Evolutionary conservation across 1,140 invertebrate genomes (phyloP), one percentile per base, ranked within the genome.

Genomic region (Listronotus bonariensis): DNA sequence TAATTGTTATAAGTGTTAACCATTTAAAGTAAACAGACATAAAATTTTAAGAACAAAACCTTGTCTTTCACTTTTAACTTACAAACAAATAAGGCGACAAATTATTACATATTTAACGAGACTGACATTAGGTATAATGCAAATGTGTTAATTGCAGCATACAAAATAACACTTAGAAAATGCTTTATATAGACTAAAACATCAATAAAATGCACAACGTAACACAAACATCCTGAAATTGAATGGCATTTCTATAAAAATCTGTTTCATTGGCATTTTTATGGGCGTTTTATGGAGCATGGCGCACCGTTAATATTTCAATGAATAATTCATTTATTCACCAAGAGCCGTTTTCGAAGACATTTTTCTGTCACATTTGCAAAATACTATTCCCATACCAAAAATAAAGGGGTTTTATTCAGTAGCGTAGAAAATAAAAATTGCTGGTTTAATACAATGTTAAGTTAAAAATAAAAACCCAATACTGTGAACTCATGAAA

Each of bases 241-340:
- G 36, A 61, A 67, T 56, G 48, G 31, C 31, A 49, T 67, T 60
- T 67, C 56, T 67, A 67, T 67, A 67, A 67, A 55, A 67, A 67
- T 67, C 65, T 41, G 48, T 56, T 43, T 40, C 53, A 51, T 48
- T 60, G 65, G 45, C 52, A 61, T 67, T 67, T 61, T 67, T 67
- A 61, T 61, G 49, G 58, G 38, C 41, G 42, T 51, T 62, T 61
- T 67, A 55, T 55, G 49, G 51, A 34, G 41, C 51, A 62, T 61
- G 57, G 65, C 42, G 57, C 65, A 67, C 65, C 57, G 58, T 67
- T 67, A 67, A 67, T 67, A 67, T 67, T 67, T 61, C 45, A 67
- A 61, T 67, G 65, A 63, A 63, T 63, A 38, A 63, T 63, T 63
- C 61, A 63, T 63, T 55, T 63, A 56, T 63, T 46, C 61, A 45